phyloP scores from a whole-genome alignment of 2,888 invertebrate genomes.

The Caenorhabditis sp. region DNA sequence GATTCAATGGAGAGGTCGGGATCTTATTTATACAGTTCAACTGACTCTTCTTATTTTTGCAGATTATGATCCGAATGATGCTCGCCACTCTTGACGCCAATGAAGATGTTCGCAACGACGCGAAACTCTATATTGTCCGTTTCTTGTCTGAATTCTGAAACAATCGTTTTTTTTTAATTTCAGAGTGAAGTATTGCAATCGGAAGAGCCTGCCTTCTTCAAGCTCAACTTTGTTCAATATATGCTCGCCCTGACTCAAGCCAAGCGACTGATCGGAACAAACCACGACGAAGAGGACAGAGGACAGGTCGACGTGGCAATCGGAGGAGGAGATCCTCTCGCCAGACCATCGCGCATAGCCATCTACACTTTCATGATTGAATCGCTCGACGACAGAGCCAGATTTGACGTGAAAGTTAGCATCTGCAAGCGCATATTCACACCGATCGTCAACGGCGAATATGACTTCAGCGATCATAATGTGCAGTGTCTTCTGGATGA shows the following conservation, averaged over 20 bases:
- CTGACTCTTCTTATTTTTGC: no score
- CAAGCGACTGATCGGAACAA: constrained; percentile 9
- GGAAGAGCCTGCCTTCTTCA: constrained; percentile 43
- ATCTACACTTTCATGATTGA: constrained; percentile 58
- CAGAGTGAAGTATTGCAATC: constrained; percentile 51
- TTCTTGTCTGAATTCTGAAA: no score
- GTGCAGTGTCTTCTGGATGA: constrained; percentile 47
- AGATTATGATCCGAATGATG: constrained; percentile 58
- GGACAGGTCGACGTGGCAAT: constrained; percentile 44
- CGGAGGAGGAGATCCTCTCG: constrained; percentile 42
- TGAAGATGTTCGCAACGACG: constrained; percentile 50
- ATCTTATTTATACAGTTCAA: no score
- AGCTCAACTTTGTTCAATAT: constrained; percentile 44
- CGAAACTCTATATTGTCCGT: constrained; percentile 48
- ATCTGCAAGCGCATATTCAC: constrained; percentile 42
- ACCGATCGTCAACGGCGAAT: constrained; percentile 53
- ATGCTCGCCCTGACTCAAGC: constrained; percentile 57
- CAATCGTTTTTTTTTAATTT: no score
- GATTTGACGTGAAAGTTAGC: constrained; percentile 48
- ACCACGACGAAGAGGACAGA: constrained; percentile 19
- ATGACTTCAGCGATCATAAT: constrained; percentile 34
- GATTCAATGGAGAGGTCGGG: constrained; percentile 55
- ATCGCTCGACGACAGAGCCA: constrained; percentile 36
- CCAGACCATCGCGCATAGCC: constrained; percentile 49
- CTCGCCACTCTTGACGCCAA: constrained; percentile 49